These are phyloP conservation scores for Papilio demoleus DNA, from an alignment of 2,888 invertebrate genomes.

Conservation along the genomic window DNA sequence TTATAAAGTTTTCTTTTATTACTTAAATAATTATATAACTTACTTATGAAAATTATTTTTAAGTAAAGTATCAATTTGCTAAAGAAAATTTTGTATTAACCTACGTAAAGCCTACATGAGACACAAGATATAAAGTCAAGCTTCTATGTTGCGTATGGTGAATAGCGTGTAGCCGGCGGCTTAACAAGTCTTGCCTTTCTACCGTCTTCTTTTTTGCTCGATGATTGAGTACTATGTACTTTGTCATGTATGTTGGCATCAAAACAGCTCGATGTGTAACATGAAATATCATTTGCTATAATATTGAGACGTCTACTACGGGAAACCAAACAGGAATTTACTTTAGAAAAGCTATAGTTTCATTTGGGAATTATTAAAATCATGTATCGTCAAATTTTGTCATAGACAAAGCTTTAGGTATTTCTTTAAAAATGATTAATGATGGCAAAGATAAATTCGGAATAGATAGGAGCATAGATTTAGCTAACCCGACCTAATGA, in stretches of 20 bases:
- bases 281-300: background rate
- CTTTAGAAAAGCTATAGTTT: background rate
- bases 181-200: background rate
- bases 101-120: background rate
- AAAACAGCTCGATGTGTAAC: background rate
- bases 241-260: background rate
- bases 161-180: background rate
- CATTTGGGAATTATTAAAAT: background rate
- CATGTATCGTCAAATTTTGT: background rate
- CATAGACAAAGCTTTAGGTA: background rate
- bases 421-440: background rate
- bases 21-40: no score
- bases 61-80: background rate
- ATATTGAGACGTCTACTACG: no score
- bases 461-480: background rate
- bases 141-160: background rate
- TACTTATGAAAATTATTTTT: background rate
- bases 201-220: background rate
- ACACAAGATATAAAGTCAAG: background rate
- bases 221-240: background rate
- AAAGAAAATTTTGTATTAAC: background rate
- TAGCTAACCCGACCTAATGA: background rate
- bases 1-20: no score
- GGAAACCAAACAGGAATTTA: no score
- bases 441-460: background rate